Percentiles rank a stretch among this genome's conserved stretches.
Evolutionary conservation across 2,113 vertebrate genomes (phyloP).

Genomic region (Leucoraja erinaceus): DNA sequence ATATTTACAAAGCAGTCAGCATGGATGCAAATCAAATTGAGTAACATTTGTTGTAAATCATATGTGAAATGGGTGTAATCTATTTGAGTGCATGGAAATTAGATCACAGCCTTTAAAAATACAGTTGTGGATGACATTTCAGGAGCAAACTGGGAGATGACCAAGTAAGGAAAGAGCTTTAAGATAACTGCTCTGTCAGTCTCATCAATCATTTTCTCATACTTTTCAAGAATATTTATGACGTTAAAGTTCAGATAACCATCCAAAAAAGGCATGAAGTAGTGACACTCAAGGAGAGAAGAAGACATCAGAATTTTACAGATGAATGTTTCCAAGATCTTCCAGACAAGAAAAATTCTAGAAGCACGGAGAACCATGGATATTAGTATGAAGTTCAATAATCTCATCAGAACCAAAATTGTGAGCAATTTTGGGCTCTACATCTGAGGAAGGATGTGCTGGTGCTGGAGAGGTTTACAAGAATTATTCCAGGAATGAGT

Average conservation of each 20-base stretch:
- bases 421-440: too few relatives aligned
- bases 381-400: neutral
- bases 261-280: neutral
- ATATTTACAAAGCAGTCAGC: too few relatives aligned
- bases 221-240: neutral
- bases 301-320: neutral
- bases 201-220: neutral
- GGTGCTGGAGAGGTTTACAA: too few relatives aligned
- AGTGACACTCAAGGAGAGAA: neutral
- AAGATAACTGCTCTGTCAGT: neutral
- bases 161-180: neutral
- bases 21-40: neutral
- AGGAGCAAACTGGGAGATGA: neutral
- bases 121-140: neutral
- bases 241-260: neutral
- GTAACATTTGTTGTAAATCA: neutral
- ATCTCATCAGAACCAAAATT: neutral
- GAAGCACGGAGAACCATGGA: neutral
- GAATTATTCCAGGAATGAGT: too few relatives aligned
- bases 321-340: neutral
- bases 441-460: too few relatives aligned
- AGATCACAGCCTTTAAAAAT: neutral
- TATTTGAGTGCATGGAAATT: neutral
- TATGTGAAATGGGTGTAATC: neutral
- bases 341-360: neutral